These are phyloP conservation scores for Phengaris arion DNA, from an alignment of 2,888 invertebrate species.

Conservation along the genomic window DNA sequence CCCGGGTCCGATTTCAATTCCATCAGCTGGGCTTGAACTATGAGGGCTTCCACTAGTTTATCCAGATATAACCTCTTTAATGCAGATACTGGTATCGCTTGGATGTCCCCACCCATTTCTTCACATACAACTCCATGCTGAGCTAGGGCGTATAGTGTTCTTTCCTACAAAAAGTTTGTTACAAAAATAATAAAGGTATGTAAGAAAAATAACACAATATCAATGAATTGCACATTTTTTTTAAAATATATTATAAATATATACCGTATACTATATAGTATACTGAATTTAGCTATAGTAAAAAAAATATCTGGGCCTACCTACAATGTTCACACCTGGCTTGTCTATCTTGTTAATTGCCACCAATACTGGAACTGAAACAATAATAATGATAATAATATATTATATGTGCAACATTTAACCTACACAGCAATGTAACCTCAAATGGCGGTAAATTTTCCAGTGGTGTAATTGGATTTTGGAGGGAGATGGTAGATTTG, in stretches of 20 bases:
- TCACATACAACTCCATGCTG: conserved; percentile 91
- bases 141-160: conserved; percentile 86
- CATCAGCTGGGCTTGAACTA: conserved; percentile 91
- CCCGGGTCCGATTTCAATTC: conserved; percentile 90
- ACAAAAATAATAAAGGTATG: no score
- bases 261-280: no score
- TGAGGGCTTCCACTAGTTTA: conserved; percentile 89
- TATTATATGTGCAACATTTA: neutral
- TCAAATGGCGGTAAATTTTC: no score
- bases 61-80: conserved; percentile 89
- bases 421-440: no score
- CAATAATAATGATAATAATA: conserved; percentile 51
- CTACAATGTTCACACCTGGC: conserved; percentile 91
- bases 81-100: conserved; percentile 95
- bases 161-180: conserved; percentile 73
- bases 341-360: conserved; percentile 99
- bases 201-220: no score
- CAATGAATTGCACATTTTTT: no score
- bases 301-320: conserved; percentile 65
- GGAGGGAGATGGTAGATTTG: no score
- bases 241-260: no score
- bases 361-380: conserved; percentile 94
- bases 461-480: no score
- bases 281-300: neutral
- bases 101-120: conserved; percentile 93